These are phyloP conservation scores for Stercorarius parasiticus DNA, from an alignment of 2,113 vertebrate species.

Conservation along the genomic window DNA sequence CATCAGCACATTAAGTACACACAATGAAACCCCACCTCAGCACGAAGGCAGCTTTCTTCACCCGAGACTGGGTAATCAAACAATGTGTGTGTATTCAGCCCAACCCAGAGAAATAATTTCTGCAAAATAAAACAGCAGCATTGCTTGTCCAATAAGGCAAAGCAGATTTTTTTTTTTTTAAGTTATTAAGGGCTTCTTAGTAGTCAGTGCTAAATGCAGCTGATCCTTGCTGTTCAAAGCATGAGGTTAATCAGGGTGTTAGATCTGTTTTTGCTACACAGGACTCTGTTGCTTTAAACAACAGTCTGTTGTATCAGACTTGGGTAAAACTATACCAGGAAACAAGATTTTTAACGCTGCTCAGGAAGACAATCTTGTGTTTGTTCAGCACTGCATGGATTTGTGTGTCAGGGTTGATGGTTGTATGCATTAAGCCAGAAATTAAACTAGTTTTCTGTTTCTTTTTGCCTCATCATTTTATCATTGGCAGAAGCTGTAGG, in stretches of 20 bases:
- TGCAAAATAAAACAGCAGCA: neutral
- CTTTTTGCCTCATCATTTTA: neutral
- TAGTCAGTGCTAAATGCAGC: neutral
- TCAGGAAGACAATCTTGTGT: neutral
- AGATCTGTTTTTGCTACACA: neutral
- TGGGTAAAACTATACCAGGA: neutral
- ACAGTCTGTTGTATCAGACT: neutral
- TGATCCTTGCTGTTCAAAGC: neutral
- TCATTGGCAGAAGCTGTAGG: neutral
- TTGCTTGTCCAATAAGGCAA: neutral
- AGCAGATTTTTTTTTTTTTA: neutral
- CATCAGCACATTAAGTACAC: neutral
- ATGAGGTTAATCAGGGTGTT: neutral
- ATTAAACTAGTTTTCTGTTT: neutral
- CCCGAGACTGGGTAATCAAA: neutral
- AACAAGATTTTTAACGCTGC: neutral
- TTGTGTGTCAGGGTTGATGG: neutral
- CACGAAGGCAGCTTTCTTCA: neutral
- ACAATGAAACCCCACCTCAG: neutral
- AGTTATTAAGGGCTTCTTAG: neutral
- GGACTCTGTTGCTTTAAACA: neutral
- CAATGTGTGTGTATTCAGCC: neutral
- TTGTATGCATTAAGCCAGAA: neutral
- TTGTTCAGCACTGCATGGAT: neutral
- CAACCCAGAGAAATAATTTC: neutral